phyloP scores from a whole-genome alignment of 2,888 invertebrate species.

The Drosophila falleni region DNA sequence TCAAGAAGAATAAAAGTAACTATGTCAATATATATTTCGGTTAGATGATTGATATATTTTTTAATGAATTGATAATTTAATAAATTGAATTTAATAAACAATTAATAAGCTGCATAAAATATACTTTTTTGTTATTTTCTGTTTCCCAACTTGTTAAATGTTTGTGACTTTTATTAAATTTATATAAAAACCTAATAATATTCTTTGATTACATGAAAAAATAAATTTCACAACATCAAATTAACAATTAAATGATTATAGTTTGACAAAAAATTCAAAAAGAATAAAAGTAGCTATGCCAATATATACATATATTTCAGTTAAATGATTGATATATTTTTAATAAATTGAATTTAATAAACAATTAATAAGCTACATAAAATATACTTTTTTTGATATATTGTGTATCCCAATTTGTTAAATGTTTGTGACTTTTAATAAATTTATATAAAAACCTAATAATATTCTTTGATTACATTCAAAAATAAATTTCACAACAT shows the following conservation, averaged over 20 bases:
- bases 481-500: neutral
- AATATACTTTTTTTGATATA: no score
- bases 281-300: neutral
- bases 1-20: neutral
- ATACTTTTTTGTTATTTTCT: no score
- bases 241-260: neutral
- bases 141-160: no score
- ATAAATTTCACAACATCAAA: neutral
- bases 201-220: neutral
- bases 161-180: no score
- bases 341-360: no score
- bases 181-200: neutral
- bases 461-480: neutral
- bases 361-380: no score
- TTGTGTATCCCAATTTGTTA: no score
- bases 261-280: neutral
- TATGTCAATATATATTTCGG: neutral
- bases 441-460: neutral
- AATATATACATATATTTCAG: neutral
- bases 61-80: no score
- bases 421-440: no score
- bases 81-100: no score
- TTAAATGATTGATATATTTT: neutral
- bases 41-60: neutral
- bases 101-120: no score